phyloP scores from a whole-genome alignment of 2,888 invertebrate species.

The Ophion slaviceki region DNA sequence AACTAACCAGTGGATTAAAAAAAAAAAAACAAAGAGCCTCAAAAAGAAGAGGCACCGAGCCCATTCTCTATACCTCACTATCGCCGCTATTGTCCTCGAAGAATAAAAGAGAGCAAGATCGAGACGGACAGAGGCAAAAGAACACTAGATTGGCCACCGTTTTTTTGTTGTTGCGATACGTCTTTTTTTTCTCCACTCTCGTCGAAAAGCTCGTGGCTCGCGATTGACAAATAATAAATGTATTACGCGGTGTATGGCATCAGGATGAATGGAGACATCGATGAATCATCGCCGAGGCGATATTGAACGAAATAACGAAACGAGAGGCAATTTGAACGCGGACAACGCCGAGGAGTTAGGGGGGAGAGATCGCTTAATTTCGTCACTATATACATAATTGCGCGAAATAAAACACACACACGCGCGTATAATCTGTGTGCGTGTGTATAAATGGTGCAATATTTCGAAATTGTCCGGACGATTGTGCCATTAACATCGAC shows the following conservation, averaged over 20 bases:
- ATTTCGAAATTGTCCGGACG: constrained; percentile 78
- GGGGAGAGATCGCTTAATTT: not conserved
- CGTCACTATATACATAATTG: too few species aligned
- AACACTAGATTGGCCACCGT: too few species aligned
- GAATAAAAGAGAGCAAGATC: too few species aligned
- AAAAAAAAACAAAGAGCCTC: too few species aligned
- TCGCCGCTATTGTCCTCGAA: too few species aligned
- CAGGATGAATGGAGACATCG: not conserved
- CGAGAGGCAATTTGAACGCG: not conserved
- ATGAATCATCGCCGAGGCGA: not conserved
- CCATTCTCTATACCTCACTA: too few species aligned
- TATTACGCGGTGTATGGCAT: not conserved
- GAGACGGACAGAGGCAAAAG: too few species aligned
- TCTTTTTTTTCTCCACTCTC: too few species aligned
- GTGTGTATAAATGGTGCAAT: constrained; percentile 33
- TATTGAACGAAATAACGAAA: not conserved
- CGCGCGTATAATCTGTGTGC: not conserved
- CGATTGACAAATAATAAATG: not conserved
- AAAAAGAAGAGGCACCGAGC: too few species aligned
- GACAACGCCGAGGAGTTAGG: not conserved
- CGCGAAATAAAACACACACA: not conserved
- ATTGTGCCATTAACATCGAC: constrained; percentile 75
- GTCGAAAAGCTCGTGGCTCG: too few species aligned
- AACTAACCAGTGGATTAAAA: too few species aligned
- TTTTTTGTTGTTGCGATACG: too few species aligned